A percentile compares a stretch with the other conserved stretches of the same genome.
Evolutionary conservation across 1,140 invertebrate species (phyloP).

Genomic region (Caerostris extrusa): DNA sequence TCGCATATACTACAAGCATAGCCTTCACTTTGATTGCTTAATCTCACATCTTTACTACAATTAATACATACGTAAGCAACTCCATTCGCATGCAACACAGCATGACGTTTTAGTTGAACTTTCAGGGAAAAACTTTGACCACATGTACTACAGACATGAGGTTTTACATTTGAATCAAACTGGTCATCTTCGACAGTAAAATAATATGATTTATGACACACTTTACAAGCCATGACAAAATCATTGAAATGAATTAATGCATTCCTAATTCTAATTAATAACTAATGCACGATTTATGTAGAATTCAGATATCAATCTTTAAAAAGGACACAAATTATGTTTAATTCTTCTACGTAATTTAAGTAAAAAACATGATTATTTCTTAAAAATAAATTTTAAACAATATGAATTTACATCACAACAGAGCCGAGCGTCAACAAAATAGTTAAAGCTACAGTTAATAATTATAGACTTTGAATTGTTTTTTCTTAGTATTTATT

Average conservation of each 20-base stretch:
- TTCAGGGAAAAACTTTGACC: slow-evolving; percentile 70
- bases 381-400: slow-evolving; percentile 9
- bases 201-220: slow-evolving; percentile 62
- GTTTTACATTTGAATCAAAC: slow-evolving; percentile 58
- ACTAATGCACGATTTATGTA: too few relatives aligned
- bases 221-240: slow-evolving; percentile 67
- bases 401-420: background rate
- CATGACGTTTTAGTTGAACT: slow-evolving; percentile 65
- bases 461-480: background rate
- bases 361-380: background rate
- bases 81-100: slow-evolving; percentile 48
- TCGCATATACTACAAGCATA: slow-evolving; percentile 42
- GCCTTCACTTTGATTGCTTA: slow-evolving; percentile 28
- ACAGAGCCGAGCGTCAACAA: slow-evolving; percentile 13
- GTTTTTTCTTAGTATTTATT: too few relatives aligned
- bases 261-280: background rate
- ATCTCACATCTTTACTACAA: slow-evolving; percentile 52
- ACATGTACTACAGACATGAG: slow-evolving; percentile 55
- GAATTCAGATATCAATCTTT: background rate
- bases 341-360: background rate
- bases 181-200: slow-evolving; percentile 12
- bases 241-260: background rate
- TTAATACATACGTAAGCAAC: slow-evolving; percentile 31
- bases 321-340: background rate
- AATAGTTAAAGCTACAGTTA: background rate